Evolutionary conservation across 2,113 vertebrate genomes (phyloP).

Genomic region (Acinonyx jubatus): DNA sequence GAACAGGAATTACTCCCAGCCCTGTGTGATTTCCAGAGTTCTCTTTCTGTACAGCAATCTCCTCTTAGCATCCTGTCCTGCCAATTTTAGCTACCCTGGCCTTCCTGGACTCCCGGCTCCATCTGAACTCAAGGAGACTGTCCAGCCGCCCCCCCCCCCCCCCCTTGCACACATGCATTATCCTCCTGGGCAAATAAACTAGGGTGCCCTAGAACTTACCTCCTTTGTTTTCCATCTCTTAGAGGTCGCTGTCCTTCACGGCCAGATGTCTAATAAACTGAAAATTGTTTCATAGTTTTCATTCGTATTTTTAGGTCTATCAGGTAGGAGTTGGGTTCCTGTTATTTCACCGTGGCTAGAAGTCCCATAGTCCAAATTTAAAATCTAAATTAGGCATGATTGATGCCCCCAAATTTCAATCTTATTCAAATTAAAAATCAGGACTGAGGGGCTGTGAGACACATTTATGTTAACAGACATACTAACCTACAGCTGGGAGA

Average conservation of each 20-base stretch:
- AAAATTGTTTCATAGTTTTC: not conserved
- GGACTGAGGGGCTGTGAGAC: not conserved
- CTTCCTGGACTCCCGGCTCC: not conserved
- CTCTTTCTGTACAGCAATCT: not conserved
- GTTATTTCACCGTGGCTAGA: not conserved
- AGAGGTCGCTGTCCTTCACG: not conserved
- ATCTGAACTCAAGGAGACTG: not conserved
- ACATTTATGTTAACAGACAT: not conserved
- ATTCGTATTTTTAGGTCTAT: not conserved
- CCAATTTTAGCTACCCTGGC: not conserved
- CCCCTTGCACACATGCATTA: not conserved
- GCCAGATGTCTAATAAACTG: not conserved
- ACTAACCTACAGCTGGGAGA: not conserved
- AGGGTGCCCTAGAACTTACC: not conserved
- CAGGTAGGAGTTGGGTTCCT: not conserved
- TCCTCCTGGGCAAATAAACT: not conserved
- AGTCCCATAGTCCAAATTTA: not conserved
- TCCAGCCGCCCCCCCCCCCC: not conserved
- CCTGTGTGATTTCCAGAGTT: not conserved
- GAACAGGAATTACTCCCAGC: not conserved
- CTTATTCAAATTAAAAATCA: constrained; percentile 41
- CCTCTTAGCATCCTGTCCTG: not conserved
- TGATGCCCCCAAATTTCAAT: not conserved
- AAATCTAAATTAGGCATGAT: not conserved
- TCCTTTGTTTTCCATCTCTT: constrained; percentile 21